These are phyloP conservation scores for Subacronicta megacephala DNA, from an alignment of 2,888 invertebrate genomes.

Conservation along the genomic window DNA sequence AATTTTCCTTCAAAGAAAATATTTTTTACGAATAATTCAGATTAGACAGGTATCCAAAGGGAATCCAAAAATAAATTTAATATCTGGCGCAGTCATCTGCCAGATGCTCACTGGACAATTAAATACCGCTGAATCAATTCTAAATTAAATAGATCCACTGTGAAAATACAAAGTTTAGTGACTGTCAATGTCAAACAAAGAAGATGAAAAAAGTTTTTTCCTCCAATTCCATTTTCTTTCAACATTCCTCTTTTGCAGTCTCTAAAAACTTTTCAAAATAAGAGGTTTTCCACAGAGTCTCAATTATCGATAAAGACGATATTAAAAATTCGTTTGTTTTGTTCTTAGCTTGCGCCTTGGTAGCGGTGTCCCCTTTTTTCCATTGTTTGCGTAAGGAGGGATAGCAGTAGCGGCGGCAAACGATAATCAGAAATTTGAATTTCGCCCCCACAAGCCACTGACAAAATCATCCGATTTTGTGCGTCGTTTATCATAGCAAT, in stretches of 20 bases:
- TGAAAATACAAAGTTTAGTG: slow-evolving; percentile 87
- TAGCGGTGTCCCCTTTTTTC: slow-evolving; percentile 85
- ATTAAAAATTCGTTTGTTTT: slow-evolving; percentile 90
- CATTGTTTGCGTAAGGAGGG: slow-evolving; percentile 86
- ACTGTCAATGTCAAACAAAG: slow-evolving; percentile 89
- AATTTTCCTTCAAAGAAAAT: slow-evolving; percentile 21
- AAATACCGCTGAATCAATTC: slow-evolving; percentile 80
- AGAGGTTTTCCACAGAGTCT: slow-evolving; percentile 88
- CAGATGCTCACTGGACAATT: slow-evolving; percentile 79
- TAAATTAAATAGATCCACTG: slow-evolving; percentile 88
- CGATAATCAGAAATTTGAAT: slow-evolving; percentile 89
- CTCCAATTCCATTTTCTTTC: slow-evolving; percentile 87
- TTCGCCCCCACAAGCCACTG: slow-evolving; percentile 79
- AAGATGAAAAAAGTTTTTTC: slow-evolving; percentile 89
- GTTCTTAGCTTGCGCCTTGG: slow-evolving; percentile 84
- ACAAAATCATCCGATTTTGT: slow-evolving; percentile 85
- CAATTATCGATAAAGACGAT: slow-evolving; percentile 90
- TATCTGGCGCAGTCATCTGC: slow-evolving; percentile 78
- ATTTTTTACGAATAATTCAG: slow-evolving; percentile 30
- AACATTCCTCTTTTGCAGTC: slow-evolving; percentile 87
- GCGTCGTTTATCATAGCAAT: slow-evolving; percentile 84
- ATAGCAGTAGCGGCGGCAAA: slow-evolving; percentile 81
- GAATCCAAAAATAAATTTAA: slow-evolving; percentile 64
- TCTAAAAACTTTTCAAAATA: slow-evolving; percentile 88
- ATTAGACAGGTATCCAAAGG: slow-evolving; percentile 41